phyloP scores from a whole-genome alignment of 2,113 vertebrate genomes.

The Aspiorhynchus laticeps region DNA sequence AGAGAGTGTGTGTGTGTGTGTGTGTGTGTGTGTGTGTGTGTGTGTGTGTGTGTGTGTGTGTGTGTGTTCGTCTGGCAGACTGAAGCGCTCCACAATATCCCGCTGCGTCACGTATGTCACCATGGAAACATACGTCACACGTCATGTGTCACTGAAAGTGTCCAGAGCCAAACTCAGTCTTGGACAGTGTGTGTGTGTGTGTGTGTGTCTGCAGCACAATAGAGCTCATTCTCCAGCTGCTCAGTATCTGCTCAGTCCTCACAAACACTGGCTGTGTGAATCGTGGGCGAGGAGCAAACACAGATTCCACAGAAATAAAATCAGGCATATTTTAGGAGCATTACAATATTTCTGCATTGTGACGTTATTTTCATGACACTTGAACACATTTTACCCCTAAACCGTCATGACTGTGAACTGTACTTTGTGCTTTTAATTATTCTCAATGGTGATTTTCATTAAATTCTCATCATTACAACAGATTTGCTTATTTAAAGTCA shows the following conservation, averaged over 20 bases:
- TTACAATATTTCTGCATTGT: neutral
- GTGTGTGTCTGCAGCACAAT: slow-evolving; percentile 43
- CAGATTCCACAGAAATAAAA: neutral
- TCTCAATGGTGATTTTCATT: neutral
- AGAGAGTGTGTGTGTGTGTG: neutral
- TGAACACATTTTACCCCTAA: neutral
- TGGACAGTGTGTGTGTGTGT: neutral
- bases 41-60: neutral
- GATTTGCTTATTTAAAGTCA: neutral
- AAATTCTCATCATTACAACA: neutral
- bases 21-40: slow-evolving; percentile 26
- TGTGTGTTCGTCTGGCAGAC: neutral
- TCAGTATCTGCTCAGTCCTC: slow-evolving; percentile 28
- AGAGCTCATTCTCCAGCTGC: slow-evolving; percentile 49
- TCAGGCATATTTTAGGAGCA: neutral
- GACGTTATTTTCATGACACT: neutral
- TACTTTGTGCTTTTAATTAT: neutral
- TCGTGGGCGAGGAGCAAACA: neutral
- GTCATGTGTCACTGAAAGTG: slow-evolving; percentile 33
- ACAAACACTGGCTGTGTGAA: neutral
- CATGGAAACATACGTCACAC: slow-evolving; percentile 31
- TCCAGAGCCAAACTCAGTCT: slow-evolving; percentile 7
- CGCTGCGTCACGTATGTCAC: slow-evolving; percentile 2
- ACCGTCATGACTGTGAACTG: neutral
- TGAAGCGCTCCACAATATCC: neutral